Base-by-base conservation (phyloP, 2,888 invertebrate genomes). In the Amphipyra berbera region DNA sequence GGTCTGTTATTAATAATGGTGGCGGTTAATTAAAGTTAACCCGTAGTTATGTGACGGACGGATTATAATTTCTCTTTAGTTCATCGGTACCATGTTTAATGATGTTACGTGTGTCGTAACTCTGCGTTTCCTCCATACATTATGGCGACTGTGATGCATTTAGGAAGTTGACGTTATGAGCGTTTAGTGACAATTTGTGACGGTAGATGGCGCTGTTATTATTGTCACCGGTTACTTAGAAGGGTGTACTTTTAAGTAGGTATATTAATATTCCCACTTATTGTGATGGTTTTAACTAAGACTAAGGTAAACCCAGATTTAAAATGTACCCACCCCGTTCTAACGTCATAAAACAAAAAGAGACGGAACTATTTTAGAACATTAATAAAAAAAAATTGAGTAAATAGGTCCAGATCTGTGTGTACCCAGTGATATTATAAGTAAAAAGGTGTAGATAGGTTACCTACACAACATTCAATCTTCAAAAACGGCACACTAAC, bases 21-120 rank as follows among this genome's bases (percentile, higher is more conserved):
- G 76, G 69, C 65, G 61, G 64, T 76, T 89, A 87, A 91, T 91
- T 90, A 89, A 88, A 88, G 76, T 81, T 89, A 90, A 91, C 87
- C 71, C 73, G 77, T 88, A 88, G 89, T 89, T 90, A 90, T 86
- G 88, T 72, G 82, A 73, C 74, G 71, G 67, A 64, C 72, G 79
- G 79, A 83, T 88, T 89, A 86, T 92, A 92, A 92, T 90, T 92
- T 85, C 89, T 91, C 87, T 89, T 91, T 90, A 91, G 87, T 80
- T 78, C 71, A 61, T 65, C 65, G 55, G 58, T 44, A 44, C 50
- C 54, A 42, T 70, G 77, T 70, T 78, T 76, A 69, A 62, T 41
- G 57, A 54, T 52, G 62, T 66, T 46, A 54, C 49, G 38, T 54
- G 42, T n/a, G 13, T 68, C 78, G 65, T 79, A 79, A 79, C 78